These are phyloP conservation scores for Mormyrops attenuatus DNA, from an alignment of 2,797 vertebrate genomes.

Conservation along the genomic window DNA sequence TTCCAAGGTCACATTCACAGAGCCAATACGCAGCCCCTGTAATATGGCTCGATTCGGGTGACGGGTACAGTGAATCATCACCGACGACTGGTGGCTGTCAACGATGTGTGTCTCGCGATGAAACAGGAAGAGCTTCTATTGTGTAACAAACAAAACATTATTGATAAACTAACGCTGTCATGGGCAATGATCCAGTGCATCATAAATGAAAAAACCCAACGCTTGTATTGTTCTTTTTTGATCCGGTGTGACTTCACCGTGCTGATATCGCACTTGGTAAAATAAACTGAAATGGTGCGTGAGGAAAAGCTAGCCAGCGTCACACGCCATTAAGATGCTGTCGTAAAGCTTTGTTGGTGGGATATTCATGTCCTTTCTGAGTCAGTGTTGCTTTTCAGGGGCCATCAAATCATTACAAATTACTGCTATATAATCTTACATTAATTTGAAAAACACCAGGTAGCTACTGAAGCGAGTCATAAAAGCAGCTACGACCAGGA, in stretches of 20 bases:
- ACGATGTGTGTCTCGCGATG: neutral
- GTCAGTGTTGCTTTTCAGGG: neutral
- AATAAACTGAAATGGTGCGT: neutral
- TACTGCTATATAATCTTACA: neutral
- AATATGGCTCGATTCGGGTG: neutral
- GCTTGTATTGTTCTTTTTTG: neutral
- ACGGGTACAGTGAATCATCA: neutral
- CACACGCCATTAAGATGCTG: neutral
- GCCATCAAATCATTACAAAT: conserved; percentile 1
- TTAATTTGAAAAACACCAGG: neutral
- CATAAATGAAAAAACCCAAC: neutral
- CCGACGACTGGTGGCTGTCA: neutral
- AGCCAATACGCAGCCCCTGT: neutral
- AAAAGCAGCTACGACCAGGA: neutral
- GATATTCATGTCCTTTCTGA: neutral
- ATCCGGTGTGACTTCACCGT: neutral
- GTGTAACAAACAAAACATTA: neutral
- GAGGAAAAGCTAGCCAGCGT: neutral
- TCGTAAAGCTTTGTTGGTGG: neutral
- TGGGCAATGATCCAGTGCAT: neutral
- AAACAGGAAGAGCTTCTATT: neutral
- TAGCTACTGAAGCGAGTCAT: neutral
- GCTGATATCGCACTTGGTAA: neutral
- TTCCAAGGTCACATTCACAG: neutral
- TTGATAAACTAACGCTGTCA: neutral